Conservation (phyloP, 1,140 invertebrate genomes). For the Planococcus citri region DNA sequence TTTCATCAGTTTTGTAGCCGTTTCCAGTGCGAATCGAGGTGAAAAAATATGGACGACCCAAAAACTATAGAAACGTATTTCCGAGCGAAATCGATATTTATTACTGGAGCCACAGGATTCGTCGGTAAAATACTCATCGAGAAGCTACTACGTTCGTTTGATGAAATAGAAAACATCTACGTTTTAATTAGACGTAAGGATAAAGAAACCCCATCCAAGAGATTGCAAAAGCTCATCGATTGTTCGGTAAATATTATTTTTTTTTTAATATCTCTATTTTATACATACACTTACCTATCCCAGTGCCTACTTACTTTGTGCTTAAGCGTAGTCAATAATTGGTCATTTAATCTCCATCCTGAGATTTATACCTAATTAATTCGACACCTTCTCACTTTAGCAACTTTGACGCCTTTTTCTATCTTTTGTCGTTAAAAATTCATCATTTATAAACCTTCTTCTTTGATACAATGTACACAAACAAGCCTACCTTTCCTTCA, state of each 20-base stretch:
- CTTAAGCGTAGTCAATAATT: no score
- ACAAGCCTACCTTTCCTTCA: no score
- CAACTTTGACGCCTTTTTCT: no score
- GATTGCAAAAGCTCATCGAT: constrained; percentile 46
- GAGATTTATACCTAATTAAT: no score
- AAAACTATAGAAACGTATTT: constrained; percentile 34
- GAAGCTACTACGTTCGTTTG: constrained; percentile 47
- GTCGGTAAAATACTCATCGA: constrained; percentile 52
- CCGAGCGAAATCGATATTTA: constrained; percentile 35
- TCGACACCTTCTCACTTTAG: no score
- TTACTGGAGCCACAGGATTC: constrained; percentile 35
- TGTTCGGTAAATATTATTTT: constrained; percentile 41
- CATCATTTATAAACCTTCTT: no score
- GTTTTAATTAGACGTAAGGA: constrained; percentile 57
- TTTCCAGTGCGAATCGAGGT: background rate
- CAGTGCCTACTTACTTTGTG: no score
- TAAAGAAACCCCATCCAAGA: constrained; percentile 42
- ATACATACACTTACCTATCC: no score
- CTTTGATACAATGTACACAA: no score
- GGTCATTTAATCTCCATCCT: no score
- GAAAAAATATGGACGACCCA: background rate
- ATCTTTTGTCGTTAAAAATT: no score
- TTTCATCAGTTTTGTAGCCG: background rate
- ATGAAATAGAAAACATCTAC: constrained; percentile 46
- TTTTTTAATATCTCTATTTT: no score